phyloP scores from a whole-genome alignment of 2,113 vertebrate genomes.

The Protobothrops mucrosquamatus region DNA sequence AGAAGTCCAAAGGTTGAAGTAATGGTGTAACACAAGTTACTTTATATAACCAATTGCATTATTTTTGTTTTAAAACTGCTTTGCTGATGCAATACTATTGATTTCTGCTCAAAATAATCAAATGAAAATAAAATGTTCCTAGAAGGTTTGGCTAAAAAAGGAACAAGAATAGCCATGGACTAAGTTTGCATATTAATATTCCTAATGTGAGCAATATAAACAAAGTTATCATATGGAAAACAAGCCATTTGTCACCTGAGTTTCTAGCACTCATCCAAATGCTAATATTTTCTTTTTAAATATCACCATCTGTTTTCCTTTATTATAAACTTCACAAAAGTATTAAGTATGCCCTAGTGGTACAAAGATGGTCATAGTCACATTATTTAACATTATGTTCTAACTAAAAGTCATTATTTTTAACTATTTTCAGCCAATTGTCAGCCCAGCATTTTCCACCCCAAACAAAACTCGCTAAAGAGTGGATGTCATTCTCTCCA shows the following conservation, averaged over 20 bases:
- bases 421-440: conserved; percentile 16
- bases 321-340: conserved; percentile 5
- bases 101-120: background rate
- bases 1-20: background rate
- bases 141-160: background rate
- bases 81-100: background rate
- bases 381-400: background rate
- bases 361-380: background rate
- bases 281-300: conserved; percentile 5
- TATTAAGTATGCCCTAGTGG: background rate
- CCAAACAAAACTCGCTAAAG: background rate
- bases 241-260: conserved; percentile 5
- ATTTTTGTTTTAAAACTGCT: background rate
- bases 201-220: background rate
- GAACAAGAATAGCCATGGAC: background rate
- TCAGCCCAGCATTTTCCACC: conserved; percentile 11
- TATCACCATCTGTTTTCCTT: conserved; percentile 7
- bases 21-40: background rate
- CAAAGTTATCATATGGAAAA: background rate
- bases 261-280: background rate
- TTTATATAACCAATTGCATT: background rate
- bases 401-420: background rate
- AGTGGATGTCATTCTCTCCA: background rate
- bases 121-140: background rate
- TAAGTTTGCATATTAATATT: conserved; percentile 8